Evolutionary conservation across 2,888 invertebrate species (phyloP).

Genomic region (Drosophila pseudotalamancana): DNA sequence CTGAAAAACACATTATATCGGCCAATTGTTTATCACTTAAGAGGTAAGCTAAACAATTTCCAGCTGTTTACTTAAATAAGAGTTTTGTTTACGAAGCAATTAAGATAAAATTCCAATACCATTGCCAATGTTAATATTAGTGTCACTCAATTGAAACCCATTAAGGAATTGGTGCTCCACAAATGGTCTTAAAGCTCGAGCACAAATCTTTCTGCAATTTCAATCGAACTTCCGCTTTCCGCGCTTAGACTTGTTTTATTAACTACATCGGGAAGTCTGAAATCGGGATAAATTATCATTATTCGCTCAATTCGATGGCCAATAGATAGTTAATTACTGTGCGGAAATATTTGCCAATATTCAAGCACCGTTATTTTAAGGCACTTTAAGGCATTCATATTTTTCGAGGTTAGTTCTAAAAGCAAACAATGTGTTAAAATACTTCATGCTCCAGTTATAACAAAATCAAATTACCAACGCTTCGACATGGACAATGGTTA

Average conservation of each 20-base stretch:
- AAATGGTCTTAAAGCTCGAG: not conserved
- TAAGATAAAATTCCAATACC: slow-evolving; percentile 33
- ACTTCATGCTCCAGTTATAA: slow-evolving; percentile 65
- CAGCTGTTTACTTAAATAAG: slow-evolving; percentile 10
- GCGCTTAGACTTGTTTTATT: slow-evolving; percentile 15
- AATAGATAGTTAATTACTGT: slow-evolving; percentile 16
- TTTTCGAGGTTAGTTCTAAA: not conserved
- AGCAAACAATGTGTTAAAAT: slow-evolving; percentile 16
- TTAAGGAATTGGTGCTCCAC: not conserved
- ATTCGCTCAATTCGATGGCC: slow-evolving; percentile 1
- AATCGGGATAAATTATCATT: not conserved
- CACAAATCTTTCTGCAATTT: not conserved
- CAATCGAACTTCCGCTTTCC: slow-evolving; percentile 28
- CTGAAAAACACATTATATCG: not conserved
- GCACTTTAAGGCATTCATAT: not conserved
- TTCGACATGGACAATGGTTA: slow-evolving; percentile 16
- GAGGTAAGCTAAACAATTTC: slow-evolving; percentile 45
- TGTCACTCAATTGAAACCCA: slow-evolving; percentile 12
- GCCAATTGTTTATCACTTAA: slow-evolving; percentile 18
- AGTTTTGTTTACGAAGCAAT: slow-evolving; percentile 44
- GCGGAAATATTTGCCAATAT: slow-evolving; percentile 29
- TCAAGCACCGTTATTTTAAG: not conserved
- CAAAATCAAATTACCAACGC: slow-evolving; percentile 24
- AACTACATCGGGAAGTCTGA: slow-evolving; percentile 5
- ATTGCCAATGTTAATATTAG: slow-evolving; percentile 21